A percentile compares a stretch with the other conserved stretches of the same genome.
Evolutionary conservation across 1,140 invertebrate species (phyloP).

Genomic region (Sminthurides bifidus): DNA sequence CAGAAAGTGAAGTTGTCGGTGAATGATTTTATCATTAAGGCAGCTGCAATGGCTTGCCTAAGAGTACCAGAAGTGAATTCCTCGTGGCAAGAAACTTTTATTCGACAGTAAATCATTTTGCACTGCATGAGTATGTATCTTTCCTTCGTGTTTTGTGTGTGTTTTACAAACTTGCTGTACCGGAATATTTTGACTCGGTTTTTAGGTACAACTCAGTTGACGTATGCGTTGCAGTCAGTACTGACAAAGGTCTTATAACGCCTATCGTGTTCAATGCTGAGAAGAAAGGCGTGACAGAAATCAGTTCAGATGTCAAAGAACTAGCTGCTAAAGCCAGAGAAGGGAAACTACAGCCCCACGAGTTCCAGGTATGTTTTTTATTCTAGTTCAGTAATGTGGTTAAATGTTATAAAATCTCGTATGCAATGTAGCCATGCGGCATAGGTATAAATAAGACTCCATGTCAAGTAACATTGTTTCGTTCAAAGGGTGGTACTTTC

Average conservation of each 20-base stretch:
- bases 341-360: slow-evolving; percentile 87
- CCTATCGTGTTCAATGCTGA: slow-evolving; percentile 94
- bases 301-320: slow-evolving; percentile 69
- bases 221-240: slow-evolving; percentile 92
- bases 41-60: slow-evolving; percentile 76
- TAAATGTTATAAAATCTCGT: too few relatives aligned
- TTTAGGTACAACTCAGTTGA: slow-evolving; percentile 75
- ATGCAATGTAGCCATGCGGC: too few relatives aligned
- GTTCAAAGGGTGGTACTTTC: slow-evolving; percentile 57
- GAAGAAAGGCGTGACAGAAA: slow-evolving; percentile 76
- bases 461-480: too few relatives aligned
- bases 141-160: neutral
- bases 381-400: too few relatives aligned
- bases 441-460: too few relatives aligned
- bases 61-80: slow-evolving; percentile 92
- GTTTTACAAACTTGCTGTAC: neutral
- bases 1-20: slow-evolving; percentile 78
- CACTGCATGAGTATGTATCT: too few relatives aligned
- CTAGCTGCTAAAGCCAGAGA: slow-evolving; percentile 83
- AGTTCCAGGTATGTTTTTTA: slow-evolving; percentile 68
- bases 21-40: slow-evolving; percentile 97
- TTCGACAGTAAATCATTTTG: slow-evolving; percentile 66
- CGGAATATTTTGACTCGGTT: neutral
- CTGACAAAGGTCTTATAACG: slow-evolving; percentile 88
- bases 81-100: slow-evolving; percentile 86